Evolutionary conservation across 2,113 vertebrate genomes (phyloP).

Genomic region (Paralichthys olivaceus): DNA sequence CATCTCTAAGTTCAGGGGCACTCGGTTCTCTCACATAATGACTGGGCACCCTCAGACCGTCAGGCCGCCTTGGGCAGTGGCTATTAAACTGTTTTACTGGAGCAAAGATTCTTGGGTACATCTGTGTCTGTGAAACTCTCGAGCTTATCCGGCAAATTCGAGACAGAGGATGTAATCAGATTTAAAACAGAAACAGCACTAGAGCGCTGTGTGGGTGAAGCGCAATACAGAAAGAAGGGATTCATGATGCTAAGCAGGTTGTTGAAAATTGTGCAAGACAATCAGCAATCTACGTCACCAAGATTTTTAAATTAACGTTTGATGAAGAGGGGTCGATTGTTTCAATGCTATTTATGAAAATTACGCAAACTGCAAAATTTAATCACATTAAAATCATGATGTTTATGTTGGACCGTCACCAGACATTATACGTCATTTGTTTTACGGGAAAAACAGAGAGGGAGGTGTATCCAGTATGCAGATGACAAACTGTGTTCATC

Average conservation of each 20-base stretch:
- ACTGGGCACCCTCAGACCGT: constrained; percentile 55
- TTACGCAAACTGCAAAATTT: constrained; percentile 44
- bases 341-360: constrained; percentile 25
- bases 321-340: constrained; percentile 46
- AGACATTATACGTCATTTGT: constrained; percentile 26
- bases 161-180: constrained; percentile 33
- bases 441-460: constrained; percentile 29
- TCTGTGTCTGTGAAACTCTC: constrained; percentile 57
- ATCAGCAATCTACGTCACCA: constrained; percentile 47
- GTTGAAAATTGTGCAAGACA: constrained; percentile 36
- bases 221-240: constrained; percentile 47
- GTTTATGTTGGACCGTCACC: constrained; percentile 9
- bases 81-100: constrained; percentile 67
- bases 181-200: constrained; percentile 30
- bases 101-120: constrained; percentile 62
- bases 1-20: constrained; percentile 65
- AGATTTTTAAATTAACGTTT: constrained; percentile 42
- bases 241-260: constrained; percentile 31
- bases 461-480: constrained; percentile 27
- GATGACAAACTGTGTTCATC: constrained; percentile 39
- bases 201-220: constrained; percentile 48
- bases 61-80: constrained; percentile 45
- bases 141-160: constrained; percentile 51
- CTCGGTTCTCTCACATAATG: constrained; percentile 54
- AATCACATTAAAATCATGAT: constrained; percentile 54